A percentile compares a stretch with the other conserved stretches of the same genome.
These are phyloP conservation scores for Odontamblyopus rebecca DNA, from an alignment of 2,797 vertebrate genomes.

Conservation along the genomic window DNA sequence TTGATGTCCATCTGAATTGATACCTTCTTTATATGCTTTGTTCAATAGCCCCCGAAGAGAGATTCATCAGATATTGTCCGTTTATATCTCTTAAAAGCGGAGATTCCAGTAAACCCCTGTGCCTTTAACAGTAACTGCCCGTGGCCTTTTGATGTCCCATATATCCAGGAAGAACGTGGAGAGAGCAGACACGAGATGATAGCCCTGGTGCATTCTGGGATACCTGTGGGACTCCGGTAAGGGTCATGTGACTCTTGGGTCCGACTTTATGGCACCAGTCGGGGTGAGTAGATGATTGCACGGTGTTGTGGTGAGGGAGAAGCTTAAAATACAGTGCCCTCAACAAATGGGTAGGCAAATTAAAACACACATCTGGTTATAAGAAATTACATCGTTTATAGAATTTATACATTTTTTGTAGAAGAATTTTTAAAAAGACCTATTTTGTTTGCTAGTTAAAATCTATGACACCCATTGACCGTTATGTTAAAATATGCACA, in stretches of 20 bases:
- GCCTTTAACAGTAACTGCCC: conserved; percentile 55
- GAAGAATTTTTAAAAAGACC: too few species aligned
- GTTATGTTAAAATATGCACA: too few species aligned
- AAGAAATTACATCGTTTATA: too few species aligned
- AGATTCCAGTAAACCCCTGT: conserved; percentile 64
- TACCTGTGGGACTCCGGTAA: conserved; percentile 60
- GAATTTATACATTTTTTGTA: too few species aligned
- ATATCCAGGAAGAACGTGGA: conserved; percentile 50
- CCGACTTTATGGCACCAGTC: conserved; percentile 71
- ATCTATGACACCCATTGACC: too few species aligned
- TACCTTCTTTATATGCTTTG: conserved; percentile 42
- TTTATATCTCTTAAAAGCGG: conserved; percentile 61
- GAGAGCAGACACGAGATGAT: conserved; percentile 13
- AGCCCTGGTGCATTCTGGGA: conserved; percentile 51
- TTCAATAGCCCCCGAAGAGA: conserved; percentile 38
- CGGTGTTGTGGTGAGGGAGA: conserved; percentile 65
- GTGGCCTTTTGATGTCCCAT: conserved; percentile 58
- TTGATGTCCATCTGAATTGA: conserved; percentile 34
- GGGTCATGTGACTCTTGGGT: conserved; percentile 71
- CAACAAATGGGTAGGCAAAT: background rate
- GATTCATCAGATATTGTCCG: conserved; percentile 43
- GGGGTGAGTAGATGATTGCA: conserved; percentile 60
- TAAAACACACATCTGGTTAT: background rate
- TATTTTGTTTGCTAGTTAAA: too few species aligned
- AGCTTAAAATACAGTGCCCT: conserved; percentile 52